Evolutionary conservation across 2,797 vertebrate genomes (phyloP).

Genomic region (Gambelia wislizenii): DNA sequence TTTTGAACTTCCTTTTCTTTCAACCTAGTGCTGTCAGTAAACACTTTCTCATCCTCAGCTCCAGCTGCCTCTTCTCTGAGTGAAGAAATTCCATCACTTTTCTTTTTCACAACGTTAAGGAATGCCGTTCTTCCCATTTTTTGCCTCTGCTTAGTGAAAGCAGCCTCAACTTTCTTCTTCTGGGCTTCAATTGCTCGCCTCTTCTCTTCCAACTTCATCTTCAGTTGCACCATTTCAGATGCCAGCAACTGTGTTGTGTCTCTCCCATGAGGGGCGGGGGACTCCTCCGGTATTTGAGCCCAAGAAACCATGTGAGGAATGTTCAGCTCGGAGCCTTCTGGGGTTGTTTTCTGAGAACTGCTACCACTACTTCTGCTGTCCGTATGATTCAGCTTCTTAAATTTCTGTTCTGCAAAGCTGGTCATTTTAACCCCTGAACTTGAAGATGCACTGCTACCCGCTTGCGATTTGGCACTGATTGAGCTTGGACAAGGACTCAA

Average conservation of each 20-base stretch:
- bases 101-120: conserved; percentile 95
- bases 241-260: conserved; percentile 95
- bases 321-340: conserved; percentile 91
- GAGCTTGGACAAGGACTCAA: conserved; percentile 91
- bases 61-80: conserved; percentile 84
- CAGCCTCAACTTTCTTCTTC: conserved; percentile 98
- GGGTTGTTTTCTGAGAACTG: conserved; percentile 94
- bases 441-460: conserved; percentile 86
- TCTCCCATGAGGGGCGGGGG: conserved; percentile 83
- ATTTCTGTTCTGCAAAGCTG: conserved; percentile 97
- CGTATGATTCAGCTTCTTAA: conserved; percentile 88
- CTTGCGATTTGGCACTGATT: conserved; percentile 86
- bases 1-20: conserved; percentile 74
- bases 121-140: conserved; percentile 97
- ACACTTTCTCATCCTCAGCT: conserved; percentile 82
- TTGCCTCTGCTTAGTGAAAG: conserved; percentile 93
- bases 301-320: conserved; percentile 92
- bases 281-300: conserved; percentile 90
- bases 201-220: conserved; percentile 97
- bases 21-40: conserved; percentile 70
- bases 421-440: conserved; percentile 91
- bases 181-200: conserved; percentile 97
- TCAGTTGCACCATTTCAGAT: conserved; percentile 95
- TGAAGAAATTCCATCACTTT: conserved; percentile 87
- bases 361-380: conserved; percentile 89